Evolutionary conservation across 2,113 vertebrate species (phyloP).

Genomic region (Irena cyanogastra): DNA sequence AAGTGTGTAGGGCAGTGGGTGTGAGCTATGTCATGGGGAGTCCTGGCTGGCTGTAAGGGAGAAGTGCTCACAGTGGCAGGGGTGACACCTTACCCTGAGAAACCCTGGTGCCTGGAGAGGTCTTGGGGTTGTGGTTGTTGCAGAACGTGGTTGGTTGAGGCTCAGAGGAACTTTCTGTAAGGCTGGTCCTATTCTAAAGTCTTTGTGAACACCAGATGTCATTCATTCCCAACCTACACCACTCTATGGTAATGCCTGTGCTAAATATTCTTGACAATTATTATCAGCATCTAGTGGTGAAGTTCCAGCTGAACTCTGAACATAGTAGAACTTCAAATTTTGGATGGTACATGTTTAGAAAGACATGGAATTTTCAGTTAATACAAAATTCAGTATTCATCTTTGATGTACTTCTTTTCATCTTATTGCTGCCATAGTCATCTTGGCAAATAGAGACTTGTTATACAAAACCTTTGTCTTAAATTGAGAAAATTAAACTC

Average conservation of each 20-base stretch:
- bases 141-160: background rate
- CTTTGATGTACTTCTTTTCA: background rate
- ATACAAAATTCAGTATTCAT: background rate
- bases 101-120: accelerated
- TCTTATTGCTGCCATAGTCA: background rate
- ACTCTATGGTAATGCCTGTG: background rate
- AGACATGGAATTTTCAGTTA: background rate
- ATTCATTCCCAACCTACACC: background rate
- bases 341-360: background rate
- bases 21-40: background rate
- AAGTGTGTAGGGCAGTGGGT: background rate
- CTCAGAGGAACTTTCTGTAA: background rate
- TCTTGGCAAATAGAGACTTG: background rate
- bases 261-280: background rate
- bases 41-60: background rate
- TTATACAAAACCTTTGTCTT: background rate
- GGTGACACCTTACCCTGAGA: background rate
- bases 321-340: background rate
- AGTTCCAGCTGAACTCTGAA: background rate
- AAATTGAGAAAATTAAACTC: background rate
- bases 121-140: background rate
- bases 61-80: background rate
- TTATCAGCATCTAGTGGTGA: background rate
- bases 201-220: background rate
- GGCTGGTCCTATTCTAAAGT: background rate